Evolutionary conservation across 2,113 vertebrate species (phyloP), one percentile per base, ranked within the genome.

Genomic region (Etheostoma cragini): DNA sequence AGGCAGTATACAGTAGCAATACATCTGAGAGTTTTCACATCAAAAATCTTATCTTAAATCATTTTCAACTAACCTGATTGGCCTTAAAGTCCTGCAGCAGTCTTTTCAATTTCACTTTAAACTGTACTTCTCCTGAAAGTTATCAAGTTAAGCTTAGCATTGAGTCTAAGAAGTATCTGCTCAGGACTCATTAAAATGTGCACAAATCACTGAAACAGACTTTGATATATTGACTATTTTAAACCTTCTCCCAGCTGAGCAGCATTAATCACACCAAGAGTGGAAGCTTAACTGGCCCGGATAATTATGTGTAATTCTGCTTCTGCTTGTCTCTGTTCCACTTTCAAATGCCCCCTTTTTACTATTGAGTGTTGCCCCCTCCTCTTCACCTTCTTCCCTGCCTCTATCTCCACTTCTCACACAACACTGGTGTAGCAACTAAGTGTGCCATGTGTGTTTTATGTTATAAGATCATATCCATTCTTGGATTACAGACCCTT

Each of bases 301-400:
- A 68, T 92, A 91, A 94, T 93, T 87, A 91, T 79, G 85, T 81
- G 86, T 93, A 88, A 93, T 89, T 88, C 78, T 81, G 83, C 57
- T 57, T 72, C 65, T 77, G 63, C 71, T 85, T 52, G 66, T 89
- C 77, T 85, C 82, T 77, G 67, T 87, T 88, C 66, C 76, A 70
- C 50, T 66, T 83, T 81, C 38, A 82, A 75, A 80, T 66, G 76
- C 70, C 26, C 56, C 56, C 68, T 80, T 87, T 69, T 65, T 63
- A 47, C 71, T 62, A 35, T 24, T 24, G 38, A 78, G 52, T 50
- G 54, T 45, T 35, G 0, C 76, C 38, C 56, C 65, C 61, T 72
- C 42, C 64, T 17, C 57, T 42, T 80, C 56, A 72, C 61, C 54
- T 7, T 61, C 80, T 66, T 50, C 21, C 46, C 68, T 74, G 15